Evolutionary conservation across 2,113 vertebrate genomes (phyloP), one percentile per base, ranked within the genome.

Genomic region (Butorides virescens): DNA sequence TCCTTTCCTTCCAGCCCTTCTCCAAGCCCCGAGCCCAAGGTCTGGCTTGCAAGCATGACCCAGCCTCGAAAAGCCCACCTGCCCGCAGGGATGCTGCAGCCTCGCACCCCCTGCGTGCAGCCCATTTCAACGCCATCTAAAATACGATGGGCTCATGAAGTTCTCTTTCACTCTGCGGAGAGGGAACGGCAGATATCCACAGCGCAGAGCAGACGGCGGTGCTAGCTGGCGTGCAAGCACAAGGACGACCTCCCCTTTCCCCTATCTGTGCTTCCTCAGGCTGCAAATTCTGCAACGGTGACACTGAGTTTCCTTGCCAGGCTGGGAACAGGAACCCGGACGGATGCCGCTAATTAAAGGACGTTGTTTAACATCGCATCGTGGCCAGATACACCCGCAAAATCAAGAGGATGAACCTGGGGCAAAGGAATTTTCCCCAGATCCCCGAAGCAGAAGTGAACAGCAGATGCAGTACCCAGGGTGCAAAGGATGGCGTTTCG

Each of bases 371-470:
- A 66, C 68, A 39, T 39, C 82, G 7, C 3, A 5, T 25, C 23
- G 1, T 0, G 2, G 70, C 71, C 94, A 37, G 59, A 32, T 7
- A 37, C 39, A 30, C n/a, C 17, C 22, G 4, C 34, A 26, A 63
- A 68, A 49, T 12, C 1, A 0, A 68, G 37, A 49, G 80, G 59
- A 19, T 9, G 50, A 53, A 32, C 25, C 30, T 5, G 2, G 11
- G 39, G 37, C 0, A 0, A 29, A 59, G 74, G 37, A 65, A 55
- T 84, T 36, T 55, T 59, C 52, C 62, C 12, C 0, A 0, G 34
- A 73, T 32, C 66, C 70, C 70, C 3, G 14, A 84, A 32, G 0
- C 30, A 63, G 59, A 17, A 46, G 21, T 0, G 5, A 72, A 21
- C 1, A 4, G 37, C 49, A 79, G 46, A 32, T 9, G 22, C 1